Evolutionary conservation across 2,113 vertebrate genomes (phyloP).

Genomic region (Nothobranchius kuhntae): DNA sequence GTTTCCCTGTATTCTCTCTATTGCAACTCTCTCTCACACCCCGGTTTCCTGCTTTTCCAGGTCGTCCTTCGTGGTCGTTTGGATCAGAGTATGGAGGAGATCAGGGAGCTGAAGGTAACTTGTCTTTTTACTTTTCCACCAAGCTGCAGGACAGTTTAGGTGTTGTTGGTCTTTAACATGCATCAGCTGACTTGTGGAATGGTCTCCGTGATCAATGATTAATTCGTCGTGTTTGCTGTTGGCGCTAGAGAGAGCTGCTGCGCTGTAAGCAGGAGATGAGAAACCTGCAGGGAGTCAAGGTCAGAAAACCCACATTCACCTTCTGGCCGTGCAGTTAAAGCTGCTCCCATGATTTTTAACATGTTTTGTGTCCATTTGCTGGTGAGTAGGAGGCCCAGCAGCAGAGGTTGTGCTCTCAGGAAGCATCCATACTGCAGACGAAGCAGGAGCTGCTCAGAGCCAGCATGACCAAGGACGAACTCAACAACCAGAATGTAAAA

Average conservation of each 20-base stretch:
- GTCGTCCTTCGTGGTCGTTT: conserved; percentile 90
- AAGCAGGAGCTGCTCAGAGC: conserved; percentile 93
- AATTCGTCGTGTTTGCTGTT: conserved; percentile 22
- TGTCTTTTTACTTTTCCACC: no score
- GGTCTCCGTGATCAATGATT: conserved; percentile 27
- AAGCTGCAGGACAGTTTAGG: no score
- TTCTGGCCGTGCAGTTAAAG: neutral
- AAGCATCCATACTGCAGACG: conserved; percentile 89
- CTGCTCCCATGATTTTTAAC: no score
- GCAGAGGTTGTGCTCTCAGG: conserved; percentile 90
- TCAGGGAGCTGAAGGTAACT: conserved; percentile 89
- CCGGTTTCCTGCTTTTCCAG: conserved; percentile 64
- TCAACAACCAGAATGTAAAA: conserved; percentile 88
- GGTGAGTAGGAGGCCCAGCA: conserved; percentile 89
- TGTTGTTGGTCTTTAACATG: no score
- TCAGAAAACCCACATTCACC: conserved; percentile 57
- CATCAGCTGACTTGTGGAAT: no score
- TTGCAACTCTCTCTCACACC: conserved; percentile 47
- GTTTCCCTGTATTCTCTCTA: conserved; percentile 45
- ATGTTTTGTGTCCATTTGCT: conserved; percentile 6
- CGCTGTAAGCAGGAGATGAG: conserved; percentile 92
- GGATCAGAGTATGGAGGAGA: conserved; percentile 95
- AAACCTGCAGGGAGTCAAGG: conserved; percentile 94
- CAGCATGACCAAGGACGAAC: conserved; percentile 90
- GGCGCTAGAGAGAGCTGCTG: conserved; percentile 88